Conservation (phyloP, 2,888 invertebrate species). For the Xanthorhoe spadicearia region DNA sequence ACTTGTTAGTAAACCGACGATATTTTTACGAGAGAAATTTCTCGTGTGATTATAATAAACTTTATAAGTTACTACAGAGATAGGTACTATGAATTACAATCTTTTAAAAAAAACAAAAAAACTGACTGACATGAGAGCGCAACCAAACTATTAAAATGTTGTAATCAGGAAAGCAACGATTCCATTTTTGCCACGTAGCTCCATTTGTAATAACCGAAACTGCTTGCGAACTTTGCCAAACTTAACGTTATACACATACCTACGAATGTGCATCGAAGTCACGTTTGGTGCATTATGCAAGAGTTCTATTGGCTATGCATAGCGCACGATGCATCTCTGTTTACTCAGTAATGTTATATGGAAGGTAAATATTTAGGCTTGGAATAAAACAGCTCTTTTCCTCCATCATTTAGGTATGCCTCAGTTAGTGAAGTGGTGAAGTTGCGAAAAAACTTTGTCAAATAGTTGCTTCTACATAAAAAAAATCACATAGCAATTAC, state of each 20-base stretch:
- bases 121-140: neutral
- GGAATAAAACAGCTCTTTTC: slow-evolving; percentile 11
- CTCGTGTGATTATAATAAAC: no score
- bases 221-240: slow-evolving; percentile 44
- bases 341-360: slow-evolving; percentile 45
- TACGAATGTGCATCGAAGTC: slow-evolving; percentile 42
- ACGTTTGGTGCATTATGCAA: slow-evolving; percentile 45
- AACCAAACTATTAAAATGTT: neutral
- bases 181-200: slow-evolving; percentile 45
- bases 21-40: no score
- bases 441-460: neutral
- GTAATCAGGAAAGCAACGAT: slow-evolving; percentile 37
- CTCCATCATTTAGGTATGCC: no score
- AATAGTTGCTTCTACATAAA: no score
- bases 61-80: no score
- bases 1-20: no score
- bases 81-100: no score
- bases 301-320: slow-evolving; percentile 33
- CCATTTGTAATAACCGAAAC: slow-evolving; percentile 24
- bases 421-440: no score
- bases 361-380: slow-evolving; percentile 43
- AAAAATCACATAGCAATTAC: no score
- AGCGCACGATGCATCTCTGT: slow-evolving; percentile 37
- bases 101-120: neutral
- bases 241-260: slow-evolving; percentile 26